Evolutionary conservation across 1,140 invertebrate genomes (phyloP).

Genomic region (Pararge aegeria): DNA sequence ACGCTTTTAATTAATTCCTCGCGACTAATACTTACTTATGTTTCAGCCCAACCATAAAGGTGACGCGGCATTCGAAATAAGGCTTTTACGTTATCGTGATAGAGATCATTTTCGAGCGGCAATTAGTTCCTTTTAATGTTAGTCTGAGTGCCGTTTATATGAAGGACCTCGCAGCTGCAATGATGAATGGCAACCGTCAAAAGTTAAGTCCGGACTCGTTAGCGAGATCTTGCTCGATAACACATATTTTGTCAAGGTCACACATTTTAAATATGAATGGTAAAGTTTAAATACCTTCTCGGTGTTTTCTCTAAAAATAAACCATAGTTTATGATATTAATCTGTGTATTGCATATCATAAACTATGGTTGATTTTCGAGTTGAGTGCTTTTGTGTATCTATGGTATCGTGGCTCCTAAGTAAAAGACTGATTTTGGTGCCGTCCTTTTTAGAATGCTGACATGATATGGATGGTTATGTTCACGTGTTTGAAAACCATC

Average conservation of each 20-base stretch:
- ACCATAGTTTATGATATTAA: no score
- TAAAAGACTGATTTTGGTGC: no score
- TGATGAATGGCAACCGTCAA: conserved; percentile 5
- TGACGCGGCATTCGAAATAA: background rate
- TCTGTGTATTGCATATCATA: no score
- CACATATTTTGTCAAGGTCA: conserved; percentile 20
- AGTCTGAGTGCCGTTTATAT: conserved; percentile 8
- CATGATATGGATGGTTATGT: no score
- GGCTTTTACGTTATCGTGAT: background rate
- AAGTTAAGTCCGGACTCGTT: conserved; percentile 12
- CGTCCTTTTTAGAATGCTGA: no score
- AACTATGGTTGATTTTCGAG: no score
- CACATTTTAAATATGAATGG: background rate
- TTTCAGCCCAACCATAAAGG: conserved; percentile 16
- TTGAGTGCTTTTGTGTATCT: no score
- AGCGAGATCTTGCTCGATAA: conserved; percentile 21
- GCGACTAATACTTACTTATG: conserved; percentile 29
- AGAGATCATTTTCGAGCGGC: conserved; percentile 11
- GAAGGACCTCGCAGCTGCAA: conserved; percentile 9
- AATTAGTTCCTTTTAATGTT: conserved; percentile 9
- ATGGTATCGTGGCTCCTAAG: no score
- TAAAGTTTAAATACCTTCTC: no score
- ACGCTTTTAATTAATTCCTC: conserved; percentile 30
- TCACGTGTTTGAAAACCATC: no score
- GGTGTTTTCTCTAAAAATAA: no score